Percentiles rank a stretch among this genome's conserved stretches.
phyloP scores from a whole-genome alignment of 2,888 invertebrate genomes.

The Troilus luridus region DNA sequence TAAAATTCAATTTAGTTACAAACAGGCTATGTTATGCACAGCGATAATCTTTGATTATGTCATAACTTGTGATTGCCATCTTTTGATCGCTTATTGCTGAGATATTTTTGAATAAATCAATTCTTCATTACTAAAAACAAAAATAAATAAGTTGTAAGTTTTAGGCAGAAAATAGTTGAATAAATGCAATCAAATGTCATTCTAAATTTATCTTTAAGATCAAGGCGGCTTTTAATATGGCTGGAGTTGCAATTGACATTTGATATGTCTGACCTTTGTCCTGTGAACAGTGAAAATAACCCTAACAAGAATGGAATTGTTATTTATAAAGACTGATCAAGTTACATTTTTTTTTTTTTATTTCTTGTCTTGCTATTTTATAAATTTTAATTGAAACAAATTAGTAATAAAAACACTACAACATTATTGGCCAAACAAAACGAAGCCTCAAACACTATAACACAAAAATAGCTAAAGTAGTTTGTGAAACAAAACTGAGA shows the following conservation, averaged over 20 bases:
- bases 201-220: not conserved
- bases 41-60: too few relatives aligned
- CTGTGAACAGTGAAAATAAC: not conserved
- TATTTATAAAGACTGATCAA: not conserved
- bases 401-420: too few relatives aligned
- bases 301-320: conserved; percentile 32
- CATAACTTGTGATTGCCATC: too few relatives aligned
- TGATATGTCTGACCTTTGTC: conserved; percentile 24
- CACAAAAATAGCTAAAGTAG: not conserved
- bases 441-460: too few relatives aligned
- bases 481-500: not conserved
- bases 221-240: not conserved
- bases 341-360: not conserved
- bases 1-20: too few relatives aligned
- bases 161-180: not conserved
- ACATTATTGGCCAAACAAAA: too few relatives aligned
- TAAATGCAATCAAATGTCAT: not conserved
- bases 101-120: too few relatives aligned
- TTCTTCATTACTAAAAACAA: too few relatives aligned
- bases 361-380: not conserved
- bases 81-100: too few relatives aligned
- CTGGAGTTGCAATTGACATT: conserved; percentile 23
- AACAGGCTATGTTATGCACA: too few relatives aligned
- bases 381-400: not conserved
- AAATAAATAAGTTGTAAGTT: too few relatives aligned